These are phyloP conservation scores for Harpalus rufipes DNA, from an alignment of 2,888 invertebrate genomes.

Conservation along the genomic window DNA sequence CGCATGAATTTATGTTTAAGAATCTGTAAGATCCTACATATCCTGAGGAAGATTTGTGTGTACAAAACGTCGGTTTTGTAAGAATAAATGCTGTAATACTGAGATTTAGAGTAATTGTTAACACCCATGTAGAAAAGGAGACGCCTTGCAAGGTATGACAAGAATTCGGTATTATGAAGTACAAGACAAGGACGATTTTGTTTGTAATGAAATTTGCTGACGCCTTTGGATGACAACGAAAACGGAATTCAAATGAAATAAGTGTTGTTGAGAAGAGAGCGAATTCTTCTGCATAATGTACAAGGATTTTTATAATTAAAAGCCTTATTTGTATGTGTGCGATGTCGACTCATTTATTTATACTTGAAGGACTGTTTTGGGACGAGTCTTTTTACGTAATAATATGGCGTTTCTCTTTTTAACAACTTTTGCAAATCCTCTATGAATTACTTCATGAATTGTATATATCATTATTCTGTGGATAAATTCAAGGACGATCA, in stretches of 20 bases:
- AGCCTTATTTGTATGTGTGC: not conserved
- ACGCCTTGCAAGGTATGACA: not conserved
- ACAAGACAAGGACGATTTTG: not conserved
- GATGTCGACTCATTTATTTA: not conserved
- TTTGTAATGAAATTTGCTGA: slow-evolving; percentile 18
- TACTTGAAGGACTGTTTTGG: not conserved
- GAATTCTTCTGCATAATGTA: slow-evolving; percentile 6
- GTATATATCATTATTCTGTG: too few species aligned
- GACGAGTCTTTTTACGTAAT: not conserved
- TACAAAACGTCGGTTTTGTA: too few species aligned
- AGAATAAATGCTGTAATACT: too few species aligned
- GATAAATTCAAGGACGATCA: too few species aligned
- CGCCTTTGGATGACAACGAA: not conserved
- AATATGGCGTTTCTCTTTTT: too few species aligned
- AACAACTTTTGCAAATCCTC: too few species aligned
- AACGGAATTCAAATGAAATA: slow-evolving; percentile 7
- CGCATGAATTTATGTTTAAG: too few species aligned
- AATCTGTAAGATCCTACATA: too few species aligned
- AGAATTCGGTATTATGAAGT: not conserved
- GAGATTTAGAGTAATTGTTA: too few species aligned
- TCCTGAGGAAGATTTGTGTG: too few species aligned
- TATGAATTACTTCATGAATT: too few species aligned
- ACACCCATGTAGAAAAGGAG: not conserved
- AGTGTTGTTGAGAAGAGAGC: not conserved
- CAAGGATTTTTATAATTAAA: slow-evolving; percentile 4